Evolutionary conservation across 2,113 vertebrate species (phyloP), one percentile per base, ranked within the genome.

Genomic region (Axis porcinus): DNA sequence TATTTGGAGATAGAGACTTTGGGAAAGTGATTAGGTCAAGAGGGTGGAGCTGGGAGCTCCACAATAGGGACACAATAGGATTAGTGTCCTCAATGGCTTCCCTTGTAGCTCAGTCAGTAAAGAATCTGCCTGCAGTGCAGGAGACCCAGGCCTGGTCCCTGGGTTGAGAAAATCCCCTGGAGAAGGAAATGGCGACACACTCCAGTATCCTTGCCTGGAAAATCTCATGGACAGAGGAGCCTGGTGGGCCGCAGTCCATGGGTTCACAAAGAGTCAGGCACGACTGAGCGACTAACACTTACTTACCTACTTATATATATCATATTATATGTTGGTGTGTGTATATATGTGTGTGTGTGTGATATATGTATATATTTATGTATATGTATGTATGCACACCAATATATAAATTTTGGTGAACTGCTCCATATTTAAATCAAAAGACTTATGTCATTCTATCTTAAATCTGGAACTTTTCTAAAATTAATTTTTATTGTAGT

Each of bases 331-430:
- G 40, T 52, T 36, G 17, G 1, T 52, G 23, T 74, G n/a, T 30
- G 27, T 47, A 79, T 47, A 19, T 15, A 47, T 28, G 4, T 54
- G 52, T 70, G 36, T 36, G 33, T 23, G 33, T n/a, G 19, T 7
- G 19, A 82, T 36, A 54, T 54, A 82, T n/a, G 19, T 6, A 40
- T 52, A 10, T 70, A 13, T 87, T 10, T 50, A 2, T 19, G 0
- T 62, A 21, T 85, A 19, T 43, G 7, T 6, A 6, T 40, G 17
- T 54, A 78, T 6, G 62, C 21, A 88, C 6, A 45, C 11, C 43
- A 40, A 50, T 45, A 86, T 70, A n/a, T 43, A 67, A 83, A 87
- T 79, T 70, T 87, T 95, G 9, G 10, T 86, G 30, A 88, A 94
- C 12, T 55, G 1, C 2, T 36, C n/a, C 19, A 67, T 79, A 70